Percentiles rank a stretch among this genome's conserved stretches.
phyloP scores from a whole-genome alignment of 1,140 invertebrate genomes.

The Euura saliciscinereae region DNA sequence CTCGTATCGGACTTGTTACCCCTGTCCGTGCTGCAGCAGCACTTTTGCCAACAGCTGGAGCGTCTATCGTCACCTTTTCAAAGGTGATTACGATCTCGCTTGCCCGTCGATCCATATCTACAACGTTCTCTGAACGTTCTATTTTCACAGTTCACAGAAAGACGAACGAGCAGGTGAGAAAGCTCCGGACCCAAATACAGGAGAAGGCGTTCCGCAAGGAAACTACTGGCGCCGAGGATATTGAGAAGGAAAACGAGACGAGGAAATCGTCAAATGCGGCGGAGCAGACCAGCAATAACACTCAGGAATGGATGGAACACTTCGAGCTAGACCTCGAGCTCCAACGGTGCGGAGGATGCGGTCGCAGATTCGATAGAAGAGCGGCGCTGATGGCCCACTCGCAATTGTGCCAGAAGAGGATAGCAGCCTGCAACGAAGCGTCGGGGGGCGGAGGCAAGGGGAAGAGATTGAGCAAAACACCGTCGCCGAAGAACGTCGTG shows the following conservation, averaged over 20 bases:
- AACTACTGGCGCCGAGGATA: slow-evolving; percentile 36
- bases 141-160: slow-evolving; percentile 56
- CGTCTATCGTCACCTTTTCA: slow-evolving; percentile 74
- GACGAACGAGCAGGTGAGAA: slow-evolving; percentile 66
- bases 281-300: neutral
- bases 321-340: slow-evolving; percentile 63
- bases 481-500: neutral
- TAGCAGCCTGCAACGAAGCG: slow-evolving; percentile 41
- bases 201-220: slow-evolving; percentile 64
- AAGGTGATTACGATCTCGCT: slow-evolving; percentile 58
- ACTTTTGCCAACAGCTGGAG: slow-evolving; percentile 73
- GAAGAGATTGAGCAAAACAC: slow-evolving; percentile 23
- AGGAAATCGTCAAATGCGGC: neutral
- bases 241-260: slow-evolving; percentile 21
- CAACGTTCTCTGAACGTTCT: slow-evolving; percentile 12
- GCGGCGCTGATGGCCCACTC: slow-evolving; percentile 70
- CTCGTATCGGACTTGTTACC: slow-evolving; percentile 67
- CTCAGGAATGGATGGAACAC: slow-evolving; percentile 65
- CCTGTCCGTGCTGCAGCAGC: slow-evolving; percentile 72
- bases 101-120: neutral
- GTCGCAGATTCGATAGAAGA: slow-evolving; percentile 69
- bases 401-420: slow-evolving; percentile 55
- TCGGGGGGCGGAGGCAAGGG: slow-evolving; percentile 14
- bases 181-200: slow-evolving; percentile 64
- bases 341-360: slow-evolving; percentile 70